Percentiles rank a stretch among this genome's conserved stretches.
Conservation (phyloP, 2,113 vertebrate species). For the Mesembrinibis cayennensis region DNA sequence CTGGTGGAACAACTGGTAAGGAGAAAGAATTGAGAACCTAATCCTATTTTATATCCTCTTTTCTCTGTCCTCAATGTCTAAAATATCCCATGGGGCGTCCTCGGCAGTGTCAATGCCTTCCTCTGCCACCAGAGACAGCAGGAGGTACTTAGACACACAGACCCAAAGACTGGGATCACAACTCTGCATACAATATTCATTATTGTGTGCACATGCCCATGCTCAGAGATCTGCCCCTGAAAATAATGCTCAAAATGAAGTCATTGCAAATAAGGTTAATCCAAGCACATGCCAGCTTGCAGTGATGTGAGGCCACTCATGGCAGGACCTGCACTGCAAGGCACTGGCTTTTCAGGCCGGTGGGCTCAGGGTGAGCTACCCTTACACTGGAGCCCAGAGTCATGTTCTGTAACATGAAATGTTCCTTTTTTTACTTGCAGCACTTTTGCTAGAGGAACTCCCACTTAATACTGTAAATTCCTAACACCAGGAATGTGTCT, state of each 20-base stretch:
- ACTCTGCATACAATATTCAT: not conserved
- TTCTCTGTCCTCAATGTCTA: not conserved
- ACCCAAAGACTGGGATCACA: not conserved
- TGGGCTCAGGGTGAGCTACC: not conserved
- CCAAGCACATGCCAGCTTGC: fast-evolving
- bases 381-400: not conserved
- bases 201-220: not conserved
- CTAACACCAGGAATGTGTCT: not conserved
- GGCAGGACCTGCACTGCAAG: not conserved
- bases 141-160: not conserved
- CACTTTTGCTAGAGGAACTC: not conserved
- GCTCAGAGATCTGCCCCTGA: not conserved
- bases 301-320: not conserved
- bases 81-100: not conserved
- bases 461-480: not conserved
- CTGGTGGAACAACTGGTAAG: not conserved
- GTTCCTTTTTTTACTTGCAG: not conserved
- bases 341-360: not conserved
- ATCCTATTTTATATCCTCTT: not conserved
- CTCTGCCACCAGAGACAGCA: not conserved
- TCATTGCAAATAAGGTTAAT: not conserved
- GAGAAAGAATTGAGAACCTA: not conserved
- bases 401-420: not conserved
- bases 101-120: not conserved
- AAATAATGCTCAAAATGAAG: not conserved